Base-by-base conservation (phyloP, 2,113 vertebrate species). In the Catagonus wagneri region DNA sequence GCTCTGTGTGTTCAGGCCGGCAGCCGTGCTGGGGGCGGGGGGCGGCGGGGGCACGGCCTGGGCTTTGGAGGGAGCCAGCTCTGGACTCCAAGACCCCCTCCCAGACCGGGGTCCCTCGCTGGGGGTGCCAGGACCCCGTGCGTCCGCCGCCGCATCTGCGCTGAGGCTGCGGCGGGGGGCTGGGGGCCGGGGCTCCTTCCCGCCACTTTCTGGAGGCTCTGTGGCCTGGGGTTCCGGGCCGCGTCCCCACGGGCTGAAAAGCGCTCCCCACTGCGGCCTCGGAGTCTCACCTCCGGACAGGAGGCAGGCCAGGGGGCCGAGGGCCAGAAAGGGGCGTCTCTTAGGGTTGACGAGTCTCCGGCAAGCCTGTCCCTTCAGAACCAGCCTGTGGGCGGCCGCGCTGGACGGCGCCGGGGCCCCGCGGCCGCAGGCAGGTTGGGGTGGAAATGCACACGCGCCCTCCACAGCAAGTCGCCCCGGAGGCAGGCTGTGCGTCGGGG, bases 181-280 rank as follows among this genome's bases (percentile, higher is more conserved):
- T 7, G 0, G 0, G 3, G 22, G 12, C 50, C 65, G 4, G 1
- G 22, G 23, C 3, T 10, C 25, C 60, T 58, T 13, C 36, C 0
- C 36, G 5, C n/a, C n/a, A 34, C 1, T n/a, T 29, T 4, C 76
- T 12, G 22, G 50, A 68, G 36, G 8, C 29, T 36, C 79, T 68
- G 34, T 50, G 23, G n/a, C 23, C 16, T 66, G 3, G 61, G 50
- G 25, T 9, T 10, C 3, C 6, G 8, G 14, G 27, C 4, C 15
- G 50, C 13, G n/a, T 27, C 22, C 36, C 58, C 10, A 10, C 23
- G 63, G n/a, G 22, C 44, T 50, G 58, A 68, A 65, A 34, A 14
- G 23, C 0, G 3, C 13, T 56, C n/a, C 23, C 16, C 3, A 50
- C 3, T 3, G 0, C 34, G 6, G 4, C 39, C 16, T 60, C 11